These are phyloP conservation scores for Tragelaphus eurycerus DNA, from an alignment of 2,797 vertebrate genomes.

Conservation along the genomic window DNA sequence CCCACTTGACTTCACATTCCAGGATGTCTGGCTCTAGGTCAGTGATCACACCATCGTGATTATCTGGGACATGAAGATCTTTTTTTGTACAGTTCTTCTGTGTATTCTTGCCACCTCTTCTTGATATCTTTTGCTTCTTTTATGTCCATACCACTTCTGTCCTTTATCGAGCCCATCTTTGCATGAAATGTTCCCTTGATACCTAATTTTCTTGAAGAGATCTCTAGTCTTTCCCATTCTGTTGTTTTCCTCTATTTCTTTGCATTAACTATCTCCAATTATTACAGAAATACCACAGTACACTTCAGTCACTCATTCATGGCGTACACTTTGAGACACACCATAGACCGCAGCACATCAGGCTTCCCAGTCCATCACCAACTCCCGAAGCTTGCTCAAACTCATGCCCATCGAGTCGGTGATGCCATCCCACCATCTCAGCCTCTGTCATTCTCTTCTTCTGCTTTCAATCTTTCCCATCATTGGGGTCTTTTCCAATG, in stretches of 20 bases:
- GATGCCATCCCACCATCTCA: accelerated
- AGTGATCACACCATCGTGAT: too few relatives aligned
- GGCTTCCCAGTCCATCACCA: background rate
- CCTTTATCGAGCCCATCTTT: too few relatives aligned
- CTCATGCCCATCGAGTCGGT: accelerated
- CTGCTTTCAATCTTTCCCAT: background rate
- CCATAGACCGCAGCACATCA: background rate
- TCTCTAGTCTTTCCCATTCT: too few relatives aligned
- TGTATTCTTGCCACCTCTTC: too few relatives aligned
- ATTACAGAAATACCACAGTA: background rate
- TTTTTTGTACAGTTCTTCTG: too few relatives aligned
- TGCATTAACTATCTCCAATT: background rate
- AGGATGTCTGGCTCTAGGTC: too few relatives aligned
- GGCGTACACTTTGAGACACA: accelerated
- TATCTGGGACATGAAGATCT: too few relatives aligned
- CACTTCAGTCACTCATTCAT: background rate
- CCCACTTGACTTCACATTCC: too few relatives aligned
- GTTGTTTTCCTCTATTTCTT: background rate
- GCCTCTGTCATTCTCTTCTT: background rate
- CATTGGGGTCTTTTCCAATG: background rate
- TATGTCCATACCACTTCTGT: too few relatives aligned
- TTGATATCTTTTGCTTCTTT: too few relatives aligned
- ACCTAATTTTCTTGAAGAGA: too few relatives aligned
- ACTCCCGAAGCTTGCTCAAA: background rate
- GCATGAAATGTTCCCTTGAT: too few relatives aligned